Base-by-base conservation (phyloP, 2,888 invertebrate species). In the Tetragonisca angustula region DNA sequence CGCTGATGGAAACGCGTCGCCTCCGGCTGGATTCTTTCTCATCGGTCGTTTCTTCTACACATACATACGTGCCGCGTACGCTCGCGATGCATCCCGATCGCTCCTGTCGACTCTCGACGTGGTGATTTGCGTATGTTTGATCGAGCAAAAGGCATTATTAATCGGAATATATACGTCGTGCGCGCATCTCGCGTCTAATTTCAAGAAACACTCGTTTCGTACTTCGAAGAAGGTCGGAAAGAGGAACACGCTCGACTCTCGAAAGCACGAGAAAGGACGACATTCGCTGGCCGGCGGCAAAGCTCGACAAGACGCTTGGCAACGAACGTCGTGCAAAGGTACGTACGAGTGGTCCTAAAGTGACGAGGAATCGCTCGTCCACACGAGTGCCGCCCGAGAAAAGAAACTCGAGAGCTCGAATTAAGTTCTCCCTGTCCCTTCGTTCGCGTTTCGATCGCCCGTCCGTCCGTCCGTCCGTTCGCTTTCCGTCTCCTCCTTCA, bases 391-490 rank as follows among this genome's bases (percentile, higher is more conserved):
- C 32, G 64, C 52, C 50, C 64, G 52, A 27, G 72, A 73, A 76
- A 27, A 68, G 61, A 76, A 49, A 64, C 70, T 83, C 69, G 75
- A 82, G 81, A 85, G 78, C 76, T 89, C 77, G 88, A 72, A 88
- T 88, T 76, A 88, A 89, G 85, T 82, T 70, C 89, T 79, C 77
- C 72, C 72, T 49, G 75, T 77, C 82, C 72, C 73, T 79, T 69
- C 21, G 67, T 80, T 64, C 21, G 71, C 65, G 64, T 71, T 79
- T 77, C 81, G 56, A 56, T 64, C 68, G 43, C 50, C n/a, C 68
- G 49, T 56, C n/a, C 68, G 49, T 70, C n/a, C 68, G 49, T 56
- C n/a, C 68, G 49, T 70, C 65, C n/a, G 24, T 52, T 27, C 43
- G 54, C 49, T 56, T 59, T 59, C 76, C 64, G 52, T 61, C 54